A percentile compares a stretch with the other conserved stretches of the same genome.
phyloP scores from a whole-genome alignment of 2,797 vertebrate genomes.

The Pseudochromis fuscus region DNA sequence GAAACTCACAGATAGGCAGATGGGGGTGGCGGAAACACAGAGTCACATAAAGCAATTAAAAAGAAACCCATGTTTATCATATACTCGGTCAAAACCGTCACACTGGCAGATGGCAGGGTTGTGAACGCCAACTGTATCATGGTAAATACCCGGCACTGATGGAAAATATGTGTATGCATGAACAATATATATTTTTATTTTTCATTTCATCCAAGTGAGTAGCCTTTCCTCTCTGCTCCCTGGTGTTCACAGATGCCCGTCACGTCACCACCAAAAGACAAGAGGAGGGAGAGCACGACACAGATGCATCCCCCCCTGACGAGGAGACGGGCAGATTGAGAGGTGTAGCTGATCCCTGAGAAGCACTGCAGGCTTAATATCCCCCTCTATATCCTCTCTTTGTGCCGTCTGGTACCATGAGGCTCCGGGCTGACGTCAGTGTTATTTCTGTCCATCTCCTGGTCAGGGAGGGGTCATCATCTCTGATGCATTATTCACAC shows the following conservation, averaged over 20 bases:
- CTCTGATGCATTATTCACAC: constrained; percentile 80
- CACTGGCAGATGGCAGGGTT: not conserved
- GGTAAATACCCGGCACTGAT: constrained; percentile 7
- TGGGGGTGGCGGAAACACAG: not conserved
- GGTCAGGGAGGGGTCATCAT: constrained; percentile 76
- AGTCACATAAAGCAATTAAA: constrained; percentile 6
- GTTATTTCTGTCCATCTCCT: constrained; percentile 79
- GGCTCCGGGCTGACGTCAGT: constrained; percentile 72
- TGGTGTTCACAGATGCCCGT: constrained; percentile 67
- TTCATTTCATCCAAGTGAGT: constrained; percentile 46
- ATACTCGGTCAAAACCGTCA: not conserved
- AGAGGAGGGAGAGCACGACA: constrained; percentile 65
- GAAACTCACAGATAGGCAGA: constrained; percentile 8
- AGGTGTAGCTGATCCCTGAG: constrained; percentile 76
- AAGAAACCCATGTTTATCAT: constrained; percentile 17
- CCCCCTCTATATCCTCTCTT: constrained; percentile 61
- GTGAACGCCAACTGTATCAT: not conserved
- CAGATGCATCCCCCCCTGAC: constrained; percentile 49
- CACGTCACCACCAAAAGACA: constrained; percentile 75
- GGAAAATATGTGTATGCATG: not conserved
- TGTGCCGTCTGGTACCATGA: constrained; percentile 48
- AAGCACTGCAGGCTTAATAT: constrained; percentile 70
- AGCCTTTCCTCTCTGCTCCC: constrained; percentile 59
- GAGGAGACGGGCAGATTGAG: constrained; percentile 63
- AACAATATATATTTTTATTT: not conserved